Base-by-base conservation (phyloP, 2,797 vertebrate genomes). In the Sorex maritimensis region DNA sequence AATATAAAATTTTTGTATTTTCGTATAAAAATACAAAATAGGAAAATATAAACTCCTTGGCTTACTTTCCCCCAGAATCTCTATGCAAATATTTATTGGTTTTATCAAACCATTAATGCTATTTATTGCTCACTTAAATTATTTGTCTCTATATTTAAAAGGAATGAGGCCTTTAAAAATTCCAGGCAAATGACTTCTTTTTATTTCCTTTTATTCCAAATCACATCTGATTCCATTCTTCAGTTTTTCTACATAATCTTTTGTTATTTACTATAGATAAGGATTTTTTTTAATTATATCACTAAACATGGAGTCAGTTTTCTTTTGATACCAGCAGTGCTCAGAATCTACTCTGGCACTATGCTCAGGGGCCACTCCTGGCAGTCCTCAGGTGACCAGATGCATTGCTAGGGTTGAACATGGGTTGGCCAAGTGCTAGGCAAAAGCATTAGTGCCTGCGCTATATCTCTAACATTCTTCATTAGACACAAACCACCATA, bases 111-210 rank as follows among this genome's bases (percentile, higher is more conserved):
- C 52, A 75, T 2, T 86, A 44, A 30, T 15, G 1, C 3, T 73
- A 52, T 83, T 68, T 68, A 80, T 3, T 89, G n/a, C 85, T 65
- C 90, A 81, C 69, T 61, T 61, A 61, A 86, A 84, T 52, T 84
- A 81, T 46, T 91, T 92, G 77, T 81, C 90, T 73, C 63, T 41
- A 72, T 85, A 49, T 38, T 61, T 69, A 89, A 88, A 80, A 1
- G 21, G 89, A 77, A 77, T 41, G 44, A 81, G 6, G 6, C 65
- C 49, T 49, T 91, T 86, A 84, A 87, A 34, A 61, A 87, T 74
- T 68, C 63, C 82, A 87, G 87, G 8, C 24, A 81, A 87, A 94
- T 0, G 41, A 52, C 28, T 74, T 91, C 67, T 86, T 28, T 61
- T 44, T n/a, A 77, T 93, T 71, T 72, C 28, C 17, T 88, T 11